Base-by-base conservation (phyloP, 2,113 vertebrate species). In the Nestor notabilis region DNA sequence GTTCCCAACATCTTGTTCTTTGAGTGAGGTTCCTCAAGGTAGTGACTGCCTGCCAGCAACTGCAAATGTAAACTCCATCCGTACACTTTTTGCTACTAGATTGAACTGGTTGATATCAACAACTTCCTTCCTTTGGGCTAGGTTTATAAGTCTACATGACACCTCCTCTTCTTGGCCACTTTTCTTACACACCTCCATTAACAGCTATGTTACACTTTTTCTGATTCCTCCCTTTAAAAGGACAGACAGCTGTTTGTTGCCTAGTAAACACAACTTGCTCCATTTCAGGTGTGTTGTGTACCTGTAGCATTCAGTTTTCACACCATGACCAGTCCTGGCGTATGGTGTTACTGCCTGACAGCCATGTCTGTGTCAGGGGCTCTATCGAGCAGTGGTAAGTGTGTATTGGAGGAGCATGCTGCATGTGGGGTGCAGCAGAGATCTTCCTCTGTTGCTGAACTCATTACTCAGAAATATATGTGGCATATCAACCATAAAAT, bases 311-410 rank as follows among this genome's bases (percentile, higher is more conserved):
- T 61, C 12, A 5, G 10, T 29, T 81, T 47, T 49, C 23, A 31
- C 20, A n/a, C 23, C 1, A 0, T 1, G 9, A 19, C 35, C 61
- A 50, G 43, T 13, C 28, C 43, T 33, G 43, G 28, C 27, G 49
- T 21, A 14, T 0, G 1, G 19, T 27, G 19, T 18, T 35, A 16
- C 44, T 68, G 20, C 52, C n/a, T 43, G 52, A 29, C 19, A 56
- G 31, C 55, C 44, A 8, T 0, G 7, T 20, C 16, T 25, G 12
- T 20, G 13, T 28, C 4, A 0, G 4, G 13, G 39, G 31, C 18
- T 82, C 27, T 44, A 2, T 29, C 1, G 2, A 66, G 31, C 5
- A 35, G 58, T 1, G 4, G 1, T 28, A 41, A 50, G 5, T 3
- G 7, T 6, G 12, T 44, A n/a, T n/a, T n/a, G 17, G 46, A 25